Evolutionary conservation across 2,888 invertebrate species (phyloP).

Genomic region (Acleris cristana): DNA sequence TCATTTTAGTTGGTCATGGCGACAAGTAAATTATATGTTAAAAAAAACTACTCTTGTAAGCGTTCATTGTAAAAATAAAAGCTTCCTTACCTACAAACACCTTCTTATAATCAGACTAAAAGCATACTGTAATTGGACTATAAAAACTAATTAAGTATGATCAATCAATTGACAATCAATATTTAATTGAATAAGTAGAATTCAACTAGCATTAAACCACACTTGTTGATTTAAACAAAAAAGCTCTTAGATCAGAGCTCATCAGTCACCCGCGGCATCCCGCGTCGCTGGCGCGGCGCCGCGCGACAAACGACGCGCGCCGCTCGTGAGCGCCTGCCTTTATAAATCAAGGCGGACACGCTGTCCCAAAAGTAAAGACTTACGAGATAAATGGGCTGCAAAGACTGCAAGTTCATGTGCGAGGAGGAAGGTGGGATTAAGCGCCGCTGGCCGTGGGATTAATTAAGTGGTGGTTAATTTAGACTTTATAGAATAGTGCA

Average conservation of each 20-base stretch:
- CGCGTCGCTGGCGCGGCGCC: conserved; percentile 4
- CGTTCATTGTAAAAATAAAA: no score
- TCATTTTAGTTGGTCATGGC: no score
- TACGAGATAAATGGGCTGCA: not conserved
- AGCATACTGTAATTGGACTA: no score
- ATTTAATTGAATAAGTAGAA: not conserved
- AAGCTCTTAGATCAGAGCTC: not conserved
- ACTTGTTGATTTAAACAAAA: no score
- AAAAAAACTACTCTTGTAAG: no score
- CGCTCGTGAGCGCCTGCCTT: conserved; percentile 6
- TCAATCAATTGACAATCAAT: no score
- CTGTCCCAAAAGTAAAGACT: conserved; percentile 2
- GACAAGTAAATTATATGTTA: no score
- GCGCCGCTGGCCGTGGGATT: not conserved
- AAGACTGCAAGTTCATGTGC: not conserved
- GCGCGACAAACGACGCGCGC: conserved; percentile 2
- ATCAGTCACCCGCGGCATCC: not conserved
- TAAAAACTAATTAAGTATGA: no score
- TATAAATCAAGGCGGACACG: conserved; percentile 8
- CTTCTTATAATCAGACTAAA: no score
- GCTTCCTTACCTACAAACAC: no score
- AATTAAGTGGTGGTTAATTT: not conserved
- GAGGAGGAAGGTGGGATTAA: not conserved
- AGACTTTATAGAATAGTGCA: no score
- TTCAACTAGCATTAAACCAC: not conserved